phyloP scores from a whole-genome alignment of 37 sponge, comb jelly and placozoan species.

The Aplysina aerophoba region DNA sequence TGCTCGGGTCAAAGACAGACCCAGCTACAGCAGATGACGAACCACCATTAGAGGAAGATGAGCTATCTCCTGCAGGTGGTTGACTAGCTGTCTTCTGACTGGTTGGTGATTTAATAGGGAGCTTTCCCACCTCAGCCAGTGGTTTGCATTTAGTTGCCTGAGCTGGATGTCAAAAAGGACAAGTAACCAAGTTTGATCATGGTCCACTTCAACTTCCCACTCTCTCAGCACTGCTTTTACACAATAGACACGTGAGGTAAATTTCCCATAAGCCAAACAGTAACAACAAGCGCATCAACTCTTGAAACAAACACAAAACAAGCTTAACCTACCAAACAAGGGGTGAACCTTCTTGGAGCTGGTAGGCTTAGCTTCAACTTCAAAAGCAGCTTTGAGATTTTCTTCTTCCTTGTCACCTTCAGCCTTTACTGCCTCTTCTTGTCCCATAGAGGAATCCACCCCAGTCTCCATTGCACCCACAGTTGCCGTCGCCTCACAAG shows the following conservation, averaged over 20 bases:
- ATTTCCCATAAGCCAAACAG: background rate
- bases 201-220: background rate
- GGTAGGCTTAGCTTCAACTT: background rate
- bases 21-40: too few relatives aligned
- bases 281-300: background rate
- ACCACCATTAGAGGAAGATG: too few relatives aligned
- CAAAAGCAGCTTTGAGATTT: background rate
- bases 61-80: too few relatives aligned
- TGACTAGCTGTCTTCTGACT: too few relatives aligned
- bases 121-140: too few relatives aligned
- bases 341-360: conserved; percentile 10
- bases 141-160: too few relatives aligned
- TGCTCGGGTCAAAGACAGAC: conserved; percentile 49
- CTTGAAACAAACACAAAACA: too few relatives aligned
- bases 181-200: background rate
- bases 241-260: background rate
- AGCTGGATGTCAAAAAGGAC: too few relatives aligned
- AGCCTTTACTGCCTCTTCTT: background rate
- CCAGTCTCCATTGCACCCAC: too few relatives aligned
- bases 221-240: background rate
- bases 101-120: too few relatives aligned
- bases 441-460: background rate
- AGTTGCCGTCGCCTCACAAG: background rate
- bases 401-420: background rate
- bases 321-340: conserved; percentile 13